Evolutionary conservation across 2,888 invertebrate genomes (phyloP).

Genomic region (Drosophila paramelanica): DNA sequence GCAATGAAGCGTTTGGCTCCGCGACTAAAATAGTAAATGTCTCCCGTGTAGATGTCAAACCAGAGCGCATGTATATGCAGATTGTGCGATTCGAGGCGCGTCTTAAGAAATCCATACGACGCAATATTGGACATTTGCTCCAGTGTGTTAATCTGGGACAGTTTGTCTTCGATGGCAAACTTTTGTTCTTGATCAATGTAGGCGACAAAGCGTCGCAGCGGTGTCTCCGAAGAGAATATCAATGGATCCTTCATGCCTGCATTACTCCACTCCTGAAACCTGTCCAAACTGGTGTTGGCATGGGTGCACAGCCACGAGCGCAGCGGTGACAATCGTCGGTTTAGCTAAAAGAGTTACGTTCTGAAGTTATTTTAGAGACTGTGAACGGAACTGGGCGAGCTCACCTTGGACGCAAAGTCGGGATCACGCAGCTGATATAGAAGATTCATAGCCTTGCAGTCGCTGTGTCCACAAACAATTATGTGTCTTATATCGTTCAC

Average conservation of each 20-base stretch:
- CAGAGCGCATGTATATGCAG: constrained; percentile 97
- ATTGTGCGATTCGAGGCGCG: constrained; percentile 91
- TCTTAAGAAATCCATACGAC: constrained; percentile 95
- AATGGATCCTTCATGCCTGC: constrained; percentile 89
- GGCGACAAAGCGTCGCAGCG: constrained; percentile 94
- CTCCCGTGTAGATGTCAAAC: constrained; percentile 99
- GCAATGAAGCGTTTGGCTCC: constrained; percentile 93
- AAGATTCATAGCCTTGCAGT: constrained; percentile 99
- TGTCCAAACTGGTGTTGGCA: constrained; percentile 92
- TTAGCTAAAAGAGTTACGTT: constrained; percentile 85
- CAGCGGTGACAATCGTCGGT: constrained; percentile 93
- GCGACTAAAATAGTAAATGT: constrained; percentile 97
- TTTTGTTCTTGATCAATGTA: constrained; percentile 97
- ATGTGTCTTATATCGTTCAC: constrained; percentile 96
- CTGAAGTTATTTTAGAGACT: neutral
- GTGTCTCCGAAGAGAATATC: constrained; percentile 94
- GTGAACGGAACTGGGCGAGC: constrained; percentile 15
- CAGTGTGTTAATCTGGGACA: constrained; percentile 97
- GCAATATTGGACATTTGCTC: constrained; percentile 97
- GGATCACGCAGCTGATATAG: constrained; percentile 92
- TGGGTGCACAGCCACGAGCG: constrained; percentile 95
- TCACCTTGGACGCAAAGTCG: constrained; percentile 89
- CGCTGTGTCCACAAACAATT: constrained; percentile 98
- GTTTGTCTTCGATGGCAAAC: constrained; percentile 94
- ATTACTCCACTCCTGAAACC: constrained; percentile 90